A percentile compares a stretch with the other conserved stretches of the same genome.
These are phyloP conservation scores for Prinia subflava DNA, from an alignment of 2,113 vertebrate genomes.

Conservation along the genomic window DNA sequence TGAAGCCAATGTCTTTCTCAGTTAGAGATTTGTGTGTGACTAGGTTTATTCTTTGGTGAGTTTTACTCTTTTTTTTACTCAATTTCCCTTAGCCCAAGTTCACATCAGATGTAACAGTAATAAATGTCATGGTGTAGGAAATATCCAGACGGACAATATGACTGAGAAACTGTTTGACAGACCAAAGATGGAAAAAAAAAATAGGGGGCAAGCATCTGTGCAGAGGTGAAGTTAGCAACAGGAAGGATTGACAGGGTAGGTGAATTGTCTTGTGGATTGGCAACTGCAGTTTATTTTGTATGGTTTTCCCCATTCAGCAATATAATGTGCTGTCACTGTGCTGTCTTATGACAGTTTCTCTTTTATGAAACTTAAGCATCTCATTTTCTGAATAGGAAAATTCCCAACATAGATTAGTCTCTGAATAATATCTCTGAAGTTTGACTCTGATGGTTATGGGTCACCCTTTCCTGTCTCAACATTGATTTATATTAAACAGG, in stretches of 20 bases:
- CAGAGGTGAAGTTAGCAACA: neutral
- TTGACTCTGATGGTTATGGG: neutral
- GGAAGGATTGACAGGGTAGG: conserved; percentile 6
- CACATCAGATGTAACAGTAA: neutral
- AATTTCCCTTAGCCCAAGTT: neutral
- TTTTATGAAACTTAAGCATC: neutral
- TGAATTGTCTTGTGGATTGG: conserved; percentile 17
- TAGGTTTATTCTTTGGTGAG: neutral
- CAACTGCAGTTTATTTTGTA: conserved; percentile 17
- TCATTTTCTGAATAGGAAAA: conserved; percentile 8
- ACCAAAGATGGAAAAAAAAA: neutral
- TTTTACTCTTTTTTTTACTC: neutral
- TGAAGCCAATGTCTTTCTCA: neutral
- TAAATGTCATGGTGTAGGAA: conserved; percentile 10
- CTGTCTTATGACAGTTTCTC: conserved; percentile 1
- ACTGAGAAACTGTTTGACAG: neutral
- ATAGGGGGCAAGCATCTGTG: neutral
- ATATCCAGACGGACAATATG: neutral
- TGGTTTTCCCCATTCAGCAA: neutral
- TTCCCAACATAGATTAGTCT: conserved; percentile 2
- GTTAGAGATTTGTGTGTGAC: neutral
- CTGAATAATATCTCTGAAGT: conserved; percentile 1
- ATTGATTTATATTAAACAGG: conserved; percentile 48
- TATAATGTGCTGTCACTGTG: neutral
- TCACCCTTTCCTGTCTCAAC: neutral